Percentiles rank a stretch among this genome's conserved stretches.
phyloP scores from a whole-genome alignment of 2,888 invertebrate species.

The Drosophila leonis region DNA sequence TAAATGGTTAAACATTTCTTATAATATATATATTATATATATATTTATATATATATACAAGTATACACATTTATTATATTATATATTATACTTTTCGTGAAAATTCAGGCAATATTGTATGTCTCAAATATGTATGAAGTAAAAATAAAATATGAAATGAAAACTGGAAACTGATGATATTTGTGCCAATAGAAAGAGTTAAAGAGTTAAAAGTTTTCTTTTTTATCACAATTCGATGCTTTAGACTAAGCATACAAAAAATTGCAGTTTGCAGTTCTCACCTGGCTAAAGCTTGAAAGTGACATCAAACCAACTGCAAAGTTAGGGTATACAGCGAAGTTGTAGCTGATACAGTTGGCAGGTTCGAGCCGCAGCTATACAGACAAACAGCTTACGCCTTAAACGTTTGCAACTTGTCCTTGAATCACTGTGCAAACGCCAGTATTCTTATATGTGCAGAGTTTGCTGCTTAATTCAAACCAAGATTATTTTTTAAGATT shows the following conservation, averaged over 20 bases:
- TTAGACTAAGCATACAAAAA: too few species aligned
- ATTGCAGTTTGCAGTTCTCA: too few species aligned
- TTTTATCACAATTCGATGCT: too few species aligned
- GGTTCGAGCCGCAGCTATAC: neutral
- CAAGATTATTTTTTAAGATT: slow-evolving; percentile 11
- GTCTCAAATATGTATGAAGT: too few species aligned
- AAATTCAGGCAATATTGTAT: too few species aligned
- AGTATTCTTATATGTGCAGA: neutral
- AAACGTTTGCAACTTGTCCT: neutral
- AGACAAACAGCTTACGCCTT: neutral
- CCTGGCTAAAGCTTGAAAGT: neutral
- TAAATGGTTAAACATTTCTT: neutral
- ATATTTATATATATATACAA: neutral
- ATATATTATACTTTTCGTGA: too few species aligned
- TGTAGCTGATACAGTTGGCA: too few species aligned
- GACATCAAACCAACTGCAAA: neutral
- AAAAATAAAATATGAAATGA: too few species aligned
- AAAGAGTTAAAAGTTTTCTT: too few species aligned
- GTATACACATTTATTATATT: neutral
- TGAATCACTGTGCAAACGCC: slow-evolving; percentile 1
- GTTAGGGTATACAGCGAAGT: neutral
- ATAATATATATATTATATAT: neutral
- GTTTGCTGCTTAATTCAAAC: slow-evolving; percentile 8
- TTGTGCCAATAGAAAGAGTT: too few species aligned
- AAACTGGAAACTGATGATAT: too few species aligned